Percentiles rank a stretch among this genome's conserved stretches.
Evolutionary conservation across 2,113 vertebrate genomes (phyloP).

Genomic region (Tragelaphus buxtoni): DNA sequence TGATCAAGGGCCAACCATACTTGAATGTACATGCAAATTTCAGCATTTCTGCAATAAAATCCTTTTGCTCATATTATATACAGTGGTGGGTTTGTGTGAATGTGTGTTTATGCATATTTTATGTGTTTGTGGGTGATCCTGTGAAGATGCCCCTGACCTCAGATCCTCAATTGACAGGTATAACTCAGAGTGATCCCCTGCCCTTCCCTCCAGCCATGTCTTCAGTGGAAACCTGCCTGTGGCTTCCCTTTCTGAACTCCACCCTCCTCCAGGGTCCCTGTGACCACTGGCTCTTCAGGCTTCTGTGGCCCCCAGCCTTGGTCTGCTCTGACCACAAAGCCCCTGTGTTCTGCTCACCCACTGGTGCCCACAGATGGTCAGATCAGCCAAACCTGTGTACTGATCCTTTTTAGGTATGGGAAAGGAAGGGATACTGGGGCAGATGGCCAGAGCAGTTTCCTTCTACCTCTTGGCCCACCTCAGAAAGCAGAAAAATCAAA

Average conservation of each 20-base stretch:
- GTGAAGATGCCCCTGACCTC: not conserved
- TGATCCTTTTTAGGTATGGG: accelerated
- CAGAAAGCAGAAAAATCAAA: not conserved
- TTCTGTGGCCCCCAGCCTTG: not conserved
- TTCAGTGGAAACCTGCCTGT: not conserved
- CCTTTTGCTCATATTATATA: not conserved
- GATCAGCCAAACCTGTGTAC: not conserved
- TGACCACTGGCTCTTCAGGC: not conserved
- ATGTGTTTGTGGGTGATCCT: not conserved
- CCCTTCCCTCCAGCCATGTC: not conserved
- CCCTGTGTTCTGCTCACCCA: not conserved
- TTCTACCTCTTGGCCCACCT: not conserved
- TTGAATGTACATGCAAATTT: not conserved
- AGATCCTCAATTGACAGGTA: not conserved
- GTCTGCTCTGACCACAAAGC: not conserved
- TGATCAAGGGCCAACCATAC: not conserved
- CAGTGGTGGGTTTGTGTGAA: not conserved
- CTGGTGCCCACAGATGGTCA: not conserved
- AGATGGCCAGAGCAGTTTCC: not conserved
- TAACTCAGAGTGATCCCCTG: not conserved
- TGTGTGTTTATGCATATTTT: not conserved
- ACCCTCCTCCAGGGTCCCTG: not conserved
- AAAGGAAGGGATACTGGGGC: accelerated
- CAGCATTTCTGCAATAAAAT: not conserved
- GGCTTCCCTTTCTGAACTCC: not conserved